These are phyloP conservation scores for Luidia sarsii DNA, from an alignment of 53 echinoderm and acorn worm genomes.

Conservation along the genomic window DNA sequence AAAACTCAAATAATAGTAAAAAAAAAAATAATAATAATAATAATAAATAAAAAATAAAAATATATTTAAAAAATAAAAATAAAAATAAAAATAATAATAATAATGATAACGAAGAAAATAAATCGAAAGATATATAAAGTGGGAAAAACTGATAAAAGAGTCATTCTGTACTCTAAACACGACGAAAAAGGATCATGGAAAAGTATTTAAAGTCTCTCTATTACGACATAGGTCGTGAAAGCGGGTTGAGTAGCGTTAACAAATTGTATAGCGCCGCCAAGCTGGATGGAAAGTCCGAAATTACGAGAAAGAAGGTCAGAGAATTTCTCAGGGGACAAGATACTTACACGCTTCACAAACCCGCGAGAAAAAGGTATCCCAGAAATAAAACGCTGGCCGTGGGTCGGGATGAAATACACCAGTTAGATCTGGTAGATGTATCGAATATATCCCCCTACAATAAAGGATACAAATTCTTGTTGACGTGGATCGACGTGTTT, in stretches of 20 bases:
- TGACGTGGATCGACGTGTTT: conserved; percentile 70
- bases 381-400: conserved; percentile 52
- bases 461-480: conserved; percentile 40
- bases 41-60: no score
- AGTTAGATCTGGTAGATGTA: conserved; percentile 68
- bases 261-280: conserved; percentile 55
- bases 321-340: conserved; percentile 50
- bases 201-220: no score
- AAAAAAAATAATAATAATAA: no score
- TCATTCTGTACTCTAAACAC: no score
- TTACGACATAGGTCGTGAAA: conserved; percentile 1
- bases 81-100: no score
- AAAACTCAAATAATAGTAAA: no score
- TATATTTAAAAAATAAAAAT: no score
- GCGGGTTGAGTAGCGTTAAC: conserved; percentile 55
- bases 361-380: conserved; percentile 28
- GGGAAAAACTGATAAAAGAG: no score
- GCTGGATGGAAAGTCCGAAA: conserved; percentile 37
- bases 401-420: conserved; percentile 55
- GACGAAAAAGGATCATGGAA: no score
- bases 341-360: conserved; percentile 63
- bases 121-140: no score
- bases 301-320: conserved; percentile 34
- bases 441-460: conserved; percentile 37
- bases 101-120: no score